These are phyloP conservation scores for Boloria euphrosyne DNA, from an alignment of 2,888 invertebrate genomes.

Conservation along the genomic window DNA sequence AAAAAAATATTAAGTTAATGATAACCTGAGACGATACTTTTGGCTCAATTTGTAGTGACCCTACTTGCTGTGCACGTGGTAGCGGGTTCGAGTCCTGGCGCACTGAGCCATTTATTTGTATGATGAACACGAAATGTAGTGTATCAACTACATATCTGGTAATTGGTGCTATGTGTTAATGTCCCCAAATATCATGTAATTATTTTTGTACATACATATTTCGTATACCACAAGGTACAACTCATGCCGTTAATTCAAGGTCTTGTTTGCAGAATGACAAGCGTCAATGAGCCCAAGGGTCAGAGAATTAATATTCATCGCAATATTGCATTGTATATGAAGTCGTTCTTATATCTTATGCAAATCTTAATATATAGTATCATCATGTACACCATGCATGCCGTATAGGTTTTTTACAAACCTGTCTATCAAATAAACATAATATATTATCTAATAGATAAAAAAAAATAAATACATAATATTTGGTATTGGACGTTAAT, in stretches of 20 bases:
- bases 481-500: too few species aligned
- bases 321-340: conserved; percentile 1
- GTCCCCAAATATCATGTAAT: not conserved
- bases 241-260: conserved; percentile 1
- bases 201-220: not conserved
- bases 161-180: too few species aligned
- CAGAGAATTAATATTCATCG: conserved; percentile 23
- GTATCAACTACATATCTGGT: too few species aligned
- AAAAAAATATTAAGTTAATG: not conserved
- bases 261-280: conserved; percentile 18
- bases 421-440: too few species aligned
- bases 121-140: too few species aligned
- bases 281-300: conserved; percentile 12
- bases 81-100: too few species aligned
- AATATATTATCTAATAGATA: too few species aligned
- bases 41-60: too few species aligned
- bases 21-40: not conserved
- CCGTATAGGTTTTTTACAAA: too few species aligned
- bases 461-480: too few species aligned
- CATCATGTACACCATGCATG: not conserved
- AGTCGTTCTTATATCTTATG: not conserved
- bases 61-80: too few species aligned
- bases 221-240: not conserved
- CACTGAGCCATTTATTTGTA: too few species aligned
- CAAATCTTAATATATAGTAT: not conserved